Conservation (phyloP, 1,140 invertebrate genomes). For the Drosophila pruinosa region DNA sequence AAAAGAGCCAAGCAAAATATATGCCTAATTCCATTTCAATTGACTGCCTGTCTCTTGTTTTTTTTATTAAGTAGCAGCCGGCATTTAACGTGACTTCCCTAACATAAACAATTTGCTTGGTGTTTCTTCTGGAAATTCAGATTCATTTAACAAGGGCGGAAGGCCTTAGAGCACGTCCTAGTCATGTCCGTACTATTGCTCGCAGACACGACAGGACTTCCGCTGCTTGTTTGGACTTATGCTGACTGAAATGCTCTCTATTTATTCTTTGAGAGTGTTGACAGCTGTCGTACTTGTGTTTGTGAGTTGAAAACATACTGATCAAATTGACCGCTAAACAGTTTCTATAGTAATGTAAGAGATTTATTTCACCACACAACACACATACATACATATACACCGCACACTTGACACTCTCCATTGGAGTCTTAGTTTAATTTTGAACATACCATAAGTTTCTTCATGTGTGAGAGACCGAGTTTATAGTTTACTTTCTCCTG, state of each 20-base stretch:
- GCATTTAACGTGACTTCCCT: constrained; percentile 6
- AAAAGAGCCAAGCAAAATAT: background rate
- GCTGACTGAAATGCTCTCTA: background rate
- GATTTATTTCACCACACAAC: no score
- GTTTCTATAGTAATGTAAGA: background rate
- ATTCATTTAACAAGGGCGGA: background rate
- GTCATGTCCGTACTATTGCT: background rate
- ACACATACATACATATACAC: no score
- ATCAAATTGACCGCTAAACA: background rate
- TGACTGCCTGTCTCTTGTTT: background rate
- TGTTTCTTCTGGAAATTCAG: background rate
- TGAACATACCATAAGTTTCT: no score
- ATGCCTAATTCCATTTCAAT: background rate
- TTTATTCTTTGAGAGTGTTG: background rate
- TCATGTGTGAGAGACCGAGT: no score
- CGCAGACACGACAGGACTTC: constrained; percentile 13
- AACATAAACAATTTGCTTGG: background rate
- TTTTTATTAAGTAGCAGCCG: background rate
- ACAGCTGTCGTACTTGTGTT: constrained; percentile 11
- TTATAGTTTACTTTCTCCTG: background rate
- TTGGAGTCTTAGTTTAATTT: no score
- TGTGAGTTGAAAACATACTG: constrained; percentile 8
- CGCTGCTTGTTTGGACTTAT: background rate
- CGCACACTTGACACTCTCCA: background rate
- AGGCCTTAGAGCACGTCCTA: background rate